A percentile compares a stretch with the other conserved stretches of the same genome.
Conservation (phyloP, 2,797 vertebrate genomes). For the Rhinichthys osculus region DNA sequence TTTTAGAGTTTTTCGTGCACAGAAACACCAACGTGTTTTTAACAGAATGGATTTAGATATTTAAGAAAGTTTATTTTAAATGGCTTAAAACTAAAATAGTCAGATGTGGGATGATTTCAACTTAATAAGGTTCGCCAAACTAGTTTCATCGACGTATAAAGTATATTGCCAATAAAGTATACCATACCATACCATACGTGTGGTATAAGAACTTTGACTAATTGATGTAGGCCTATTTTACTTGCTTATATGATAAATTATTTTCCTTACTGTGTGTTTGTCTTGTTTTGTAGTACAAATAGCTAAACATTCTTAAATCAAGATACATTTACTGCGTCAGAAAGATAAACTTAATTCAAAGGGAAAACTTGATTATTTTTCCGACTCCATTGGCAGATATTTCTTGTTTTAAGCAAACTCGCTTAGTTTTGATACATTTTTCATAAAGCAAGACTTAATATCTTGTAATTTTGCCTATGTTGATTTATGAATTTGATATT, state of each 20-base stretch:
- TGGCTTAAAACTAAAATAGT: background rate
- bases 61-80: background rate
- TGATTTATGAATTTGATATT: background rate
- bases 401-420: background rate
- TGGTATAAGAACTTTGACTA: background rate
- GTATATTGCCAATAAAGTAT: too few relatives aligned
- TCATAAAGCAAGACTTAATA: background rate
- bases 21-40: constrained; percentile 34
- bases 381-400: background rate
- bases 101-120: background rate
- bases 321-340: background rate
- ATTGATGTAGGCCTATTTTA: too few relatives aligned
- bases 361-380: too few relatives aligned
- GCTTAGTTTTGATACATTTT: background rate
- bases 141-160: background rate
- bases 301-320: background rate
- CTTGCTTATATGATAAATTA: background rate
- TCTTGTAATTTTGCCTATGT: background rate
- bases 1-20: constrained; percentile 23
- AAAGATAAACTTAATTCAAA: too few relatives aligned
- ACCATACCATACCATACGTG: too few relatives aligned
- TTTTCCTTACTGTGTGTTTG: background rate
- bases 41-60: background rate
- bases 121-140: background rate
- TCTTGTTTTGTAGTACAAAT: background rate